These are phyloP conservation scores for Arrhopalites spinosus DNA, from an alignment of 2,888 invertebrate species.

Conservation along the genomic window DNA sequence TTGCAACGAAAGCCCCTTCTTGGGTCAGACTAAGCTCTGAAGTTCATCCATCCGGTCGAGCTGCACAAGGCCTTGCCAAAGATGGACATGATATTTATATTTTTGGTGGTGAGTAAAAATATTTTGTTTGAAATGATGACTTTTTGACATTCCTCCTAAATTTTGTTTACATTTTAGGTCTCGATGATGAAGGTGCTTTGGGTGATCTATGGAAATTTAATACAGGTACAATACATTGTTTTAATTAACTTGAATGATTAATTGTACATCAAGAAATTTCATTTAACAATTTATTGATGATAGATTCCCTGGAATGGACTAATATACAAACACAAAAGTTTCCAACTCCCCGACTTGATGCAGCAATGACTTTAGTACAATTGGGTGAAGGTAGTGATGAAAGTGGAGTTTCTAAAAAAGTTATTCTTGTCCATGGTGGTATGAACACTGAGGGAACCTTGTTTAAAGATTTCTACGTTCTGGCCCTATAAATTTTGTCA, in stretches of 20 bases:
- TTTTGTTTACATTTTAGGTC: too few relatives aligned
- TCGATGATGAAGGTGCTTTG: constrained; percentile 42
- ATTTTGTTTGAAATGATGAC: too few relatives aligned
- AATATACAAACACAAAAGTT: constrained; percentile 5
- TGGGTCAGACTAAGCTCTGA: constrained; percentile 37
- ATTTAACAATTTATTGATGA: neutral
- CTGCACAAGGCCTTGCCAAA: constrained; percentile 45
- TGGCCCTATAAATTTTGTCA: too few relatives aligned
- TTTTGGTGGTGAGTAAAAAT: too few relatives aligned
- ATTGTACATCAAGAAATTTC: too few relatives aligned
- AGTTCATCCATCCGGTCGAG: constrained; percentile 40
- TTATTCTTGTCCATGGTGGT: constrained; percentile 45
- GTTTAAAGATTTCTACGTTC: constrained; percentile 44
- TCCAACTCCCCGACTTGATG: constrained; percentile 43
- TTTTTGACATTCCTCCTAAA: too few relatives aligned
- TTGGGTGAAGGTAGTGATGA: constrained; percentile 14
- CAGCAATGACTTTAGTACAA: constrained; percentile 41
- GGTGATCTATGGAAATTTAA: constrained; percentile 48
- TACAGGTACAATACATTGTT: constrained; percentile 23
- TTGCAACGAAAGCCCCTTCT: constrained; percentile 16
- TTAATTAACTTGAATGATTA: too few relatives aligned
- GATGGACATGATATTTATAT: constrained; percentile 39
- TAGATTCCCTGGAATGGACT: constrained; percentile 43
- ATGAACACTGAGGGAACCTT: constrained; percentile 46
- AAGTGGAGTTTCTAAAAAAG: neutral